Conservation (phyloP, 2,113 vertebrate species). For the Patagioenas fasciata region DNA sequence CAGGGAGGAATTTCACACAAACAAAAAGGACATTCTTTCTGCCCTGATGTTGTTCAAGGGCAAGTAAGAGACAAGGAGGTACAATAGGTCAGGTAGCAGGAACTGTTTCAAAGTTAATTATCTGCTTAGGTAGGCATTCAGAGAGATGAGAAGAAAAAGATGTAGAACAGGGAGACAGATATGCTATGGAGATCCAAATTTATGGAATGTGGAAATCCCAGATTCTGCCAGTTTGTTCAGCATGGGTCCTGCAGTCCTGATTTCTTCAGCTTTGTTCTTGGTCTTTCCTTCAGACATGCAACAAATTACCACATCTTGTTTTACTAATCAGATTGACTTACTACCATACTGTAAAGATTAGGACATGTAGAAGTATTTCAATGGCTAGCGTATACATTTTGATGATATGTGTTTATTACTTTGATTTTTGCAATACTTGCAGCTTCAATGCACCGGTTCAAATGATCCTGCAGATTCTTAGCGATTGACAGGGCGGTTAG, state of each 20-base stretch:
- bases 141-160: background rate
- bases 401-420: background rate
- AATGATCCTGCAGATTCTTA: background rate
- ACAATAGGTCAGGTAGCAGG: background rate
- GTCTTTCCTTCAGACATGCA: background rate
- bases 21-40: background rate
- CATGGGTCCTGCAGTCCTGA: rapidly evolving
- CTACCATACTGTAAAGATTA: background rate
- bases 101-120: background rate
- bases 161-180: background rate
- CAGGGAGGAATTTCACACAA: background rate
- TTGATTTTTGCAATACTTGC: background rate
- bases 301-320: background rate
- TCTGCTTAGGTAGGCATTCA: background rate
- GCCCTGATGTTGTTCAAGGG: background rate
- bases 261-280: background rate
- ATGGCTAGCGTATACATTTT: background rate
- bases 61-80: background rate
- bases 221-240: background rate
- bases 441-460: background rate
- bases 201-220: background rate
- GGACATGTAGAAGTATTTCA: background rate
- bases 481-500: background rate
- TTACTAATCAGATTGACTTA: background rate
- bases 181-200: background rate